phyloP scores from a whole-genome alignment of 2,113 vertebrate genomes.

The Ceyx margarethae region DNA sequence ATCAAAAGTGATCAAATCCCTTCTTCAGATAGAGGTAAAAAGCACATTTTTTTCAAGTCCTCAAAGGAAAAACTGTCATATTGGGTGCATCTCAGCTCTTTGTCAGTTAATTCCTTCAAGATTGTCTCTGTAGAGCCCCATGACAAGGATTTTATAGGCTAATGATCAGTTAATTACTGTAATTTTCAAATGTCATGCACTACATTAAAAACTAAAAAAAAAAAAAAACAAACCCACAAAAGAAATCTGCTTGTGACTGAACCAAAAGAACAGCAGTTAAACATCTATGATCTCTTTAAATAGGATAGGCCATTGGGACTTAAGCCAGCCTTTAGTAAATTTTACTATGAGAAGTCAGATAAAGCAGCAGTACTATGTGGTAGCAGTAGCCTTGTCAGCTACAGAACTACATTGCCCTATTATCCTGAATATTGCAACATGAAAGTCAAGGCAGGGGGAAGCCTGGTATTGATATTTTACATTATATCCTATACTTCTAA shows the following conservation, averaged over 20 bases:
- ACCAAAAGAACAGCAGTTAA: neutral
- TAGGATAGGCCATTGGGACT: neutral
- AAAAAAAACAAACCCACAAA: too few species aligned
- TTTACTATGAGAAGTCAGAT: neutral
- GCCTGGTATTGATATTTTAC: neutral
- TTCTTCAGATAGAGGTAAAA: neutral
- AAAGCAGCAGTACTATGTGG: accelerated
- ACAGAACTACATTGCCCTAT: accelerated
- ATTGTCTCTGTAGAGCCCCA: neutral
- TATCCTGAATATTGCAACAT: neutral
- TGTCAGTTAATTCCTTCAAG: neutral
- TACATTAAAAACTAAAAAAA: neutral
- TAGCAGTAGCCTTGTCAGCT: neutral
- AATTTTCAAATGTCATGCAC: neutral
- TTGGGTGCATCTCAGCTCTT: neutral
- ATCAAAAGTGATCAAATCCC: neutral
- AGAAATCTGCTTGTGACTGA: neutral
- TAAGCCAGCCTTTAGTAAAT: neutral
- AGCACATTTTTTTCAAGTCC: neutral
- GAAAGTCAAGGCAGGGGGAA: neutral
- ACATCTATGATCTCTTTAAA: neutral
- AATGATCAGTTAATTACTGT: neutral
- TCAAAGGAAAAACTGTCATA: neutral
- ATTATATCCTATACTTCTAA: neutral
- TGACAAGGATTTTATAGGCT: neutral